phyloP scores from a whole-genome alignment of 2,113 vertebrate species.

The Lasiurus cinereus region DNA sequence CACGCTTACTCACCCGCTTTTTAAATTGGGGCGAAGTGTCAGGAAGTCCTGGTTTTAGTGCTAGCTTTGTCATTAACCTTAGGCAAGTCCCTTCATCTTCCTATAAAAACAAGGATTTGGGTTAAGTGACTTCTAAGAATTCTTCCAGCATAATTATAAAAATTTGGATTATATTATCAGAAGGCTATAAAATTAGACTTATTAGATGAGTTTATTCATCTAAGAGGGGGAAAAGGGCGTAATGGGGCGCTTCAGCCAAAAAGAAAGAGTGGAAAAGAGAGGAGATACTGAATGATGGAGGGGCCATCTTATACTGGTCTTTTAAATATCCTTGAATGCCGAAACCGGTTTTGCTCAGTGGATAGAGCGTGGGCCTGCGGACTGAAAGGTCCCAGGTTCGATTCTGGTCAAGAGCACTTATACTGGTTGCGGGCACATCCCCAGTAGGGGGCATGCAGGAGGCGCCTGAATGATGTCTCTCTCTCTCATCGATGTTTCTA shows the following conservation, averaged over 20 bases:
- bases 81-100: constrained; percentile 7
- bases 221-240: not conserved
- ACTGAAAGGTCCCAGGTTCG: too few species aligned
- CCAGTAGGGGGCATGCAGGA: too few species aligned
- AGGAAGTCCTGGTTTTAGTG: constrained; percentile 8
- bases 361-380: too few species aligned
- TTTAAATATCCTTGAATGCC: not conserved
- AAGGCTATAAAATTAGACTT: constrained; percentile 65
- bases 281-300: not conserved
- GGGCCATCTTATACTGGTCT: constrained; percentile 54
- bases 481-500: too few species aligned
- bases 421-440: too few species aligned
- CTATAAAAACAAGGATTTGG: constrained; percentile 15
- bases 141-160: constrained; percentile 47
- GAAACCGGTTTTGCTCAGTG: too few species aligned
- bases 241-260: constrained; percentile 2
- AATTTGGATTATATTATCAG: constrained; percentile 37
- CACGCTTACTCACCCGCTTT: not conserved
- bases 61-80: constrained; percentile 7
- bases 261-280: not conserved
- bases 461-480: too few species aligned
- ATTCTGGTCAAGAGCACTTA: too few species aligned
- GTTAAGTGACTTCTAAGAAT: constrained; percentile 43
- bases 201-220: constrained; percentile 42
- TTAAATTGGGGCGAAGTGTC: not conserved